Conservation (phyloP, 2,797 vertebrate genomes). For the Squalus acanthias region DNA sequence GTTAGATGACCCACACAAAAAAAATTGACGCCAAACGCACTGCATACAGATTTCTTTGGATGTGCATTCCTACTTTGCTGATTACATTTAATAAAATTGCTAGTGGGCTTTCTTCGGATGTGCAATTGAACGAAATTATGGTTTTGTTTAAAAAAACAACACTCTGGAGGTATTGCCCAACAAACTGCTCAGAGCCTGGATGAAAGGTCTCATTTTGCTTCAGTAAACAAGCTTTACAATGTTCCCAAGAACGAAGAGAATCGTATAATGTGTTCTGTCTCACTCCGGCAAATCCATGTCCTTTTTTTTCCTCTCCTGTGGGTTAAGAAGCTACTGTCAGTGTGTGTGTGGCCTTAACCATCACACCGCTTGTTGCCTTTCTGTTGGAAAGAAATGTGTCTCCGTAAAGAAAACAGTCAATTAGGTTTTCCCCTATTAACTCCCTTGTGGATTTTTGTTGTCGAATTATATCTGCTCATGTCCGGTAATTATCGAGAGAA, state of each 20-base stretch:
- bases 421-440: background rate
- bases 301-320: background rate
- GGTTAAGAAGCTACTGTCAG: background rate
- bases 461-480: background rate
- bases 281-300: background rate
- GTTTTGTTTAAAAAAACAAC: background rate
- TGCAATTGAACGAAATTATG: background rate
- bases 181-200: background rate
- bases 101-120: background rate
- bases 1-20: background rate
- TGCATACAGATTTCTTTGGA: background rate
- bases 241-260: background rate
- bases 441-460: background rate
- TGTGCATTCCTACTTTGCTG: background rate
- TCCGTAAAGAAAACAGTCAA: background rate
- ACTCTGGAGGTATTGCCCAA: background rate
- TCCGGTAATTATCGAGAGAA: background rate
- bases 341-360: constrained; percentile 7
- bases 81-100: background rate
- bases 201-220: background rate
- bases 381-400: background rate
- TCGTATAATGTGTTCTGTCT: background rate
- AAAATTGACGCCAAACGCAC: background rate
- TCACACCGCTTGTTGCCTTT: background rate
- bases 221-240: background rate